Conservation (phyloP, 1,140 invertebrate genomes). For the Leptinotarsa lineolata region DNA sequence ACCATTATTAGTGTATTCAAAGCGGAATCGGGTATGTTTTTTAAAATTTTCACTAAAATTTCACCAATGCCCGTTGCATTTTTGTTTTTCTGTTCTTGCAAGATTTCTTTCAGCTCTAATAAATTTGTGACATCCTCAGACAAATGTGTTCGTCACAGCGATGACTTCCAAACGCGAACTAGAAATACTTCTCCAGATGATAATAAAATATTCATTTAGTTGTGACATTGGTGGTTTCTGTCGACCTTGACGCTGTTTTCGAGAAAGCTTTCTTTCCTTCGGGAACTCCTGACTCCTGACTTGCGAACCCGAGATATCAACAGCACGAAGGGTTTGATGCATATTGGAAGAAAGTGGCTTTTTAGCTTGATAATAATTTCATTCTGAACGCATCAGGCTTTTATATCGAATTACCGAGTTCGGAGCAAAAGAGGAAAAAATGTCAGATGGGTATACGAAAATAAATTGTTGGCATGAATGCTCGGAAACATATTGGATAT, state of each 20-base stretch:
- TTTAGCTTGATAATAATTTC: conserved; percentile 2
- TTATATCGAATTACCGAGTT: not conserved
- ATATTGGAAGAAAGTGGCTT: conserved; percentile 2
- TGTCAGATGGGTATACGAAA: too few relatives aligned
- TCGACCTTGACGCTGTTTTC: not conserved
- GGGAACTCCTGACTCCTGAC: not conserved
- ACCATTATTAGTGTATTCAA: too few relatives aligned
- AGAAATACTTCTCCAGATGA: not conserved
- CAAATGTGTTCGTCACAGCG: not conserved
- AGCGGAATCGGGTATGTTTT: too few relatives aligned
- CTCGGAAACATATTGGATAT: too few relatives aligned
- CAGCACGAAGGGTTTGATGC: not conserved
- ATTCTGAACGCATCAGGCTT: not conserved
- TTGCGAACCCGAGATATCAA: not conserved
- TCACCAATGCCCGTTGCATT: too few relatives aligned
- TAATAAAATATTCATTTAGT: not conserved
- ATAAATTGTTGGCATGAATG: too few relatives aligned
- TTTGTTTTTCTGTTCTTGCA: too few relatives aligned
- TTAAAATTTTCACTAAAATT: too few relatives aligned
- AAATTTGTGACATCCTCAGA: too few relatives aligned
- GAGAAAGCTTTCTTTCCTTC: not conserved
- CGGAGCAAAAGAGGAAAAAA: too few relatives aligned
- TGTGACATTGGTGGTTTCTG: not conserved
- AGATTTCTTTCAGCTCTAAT: too few relatives aligned
- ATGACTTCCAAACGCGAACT: not conserved